phyloP scores from a whole-genome alignment of 1,140 invertebrate species.

The Kradibia gibbosae region DNA sequence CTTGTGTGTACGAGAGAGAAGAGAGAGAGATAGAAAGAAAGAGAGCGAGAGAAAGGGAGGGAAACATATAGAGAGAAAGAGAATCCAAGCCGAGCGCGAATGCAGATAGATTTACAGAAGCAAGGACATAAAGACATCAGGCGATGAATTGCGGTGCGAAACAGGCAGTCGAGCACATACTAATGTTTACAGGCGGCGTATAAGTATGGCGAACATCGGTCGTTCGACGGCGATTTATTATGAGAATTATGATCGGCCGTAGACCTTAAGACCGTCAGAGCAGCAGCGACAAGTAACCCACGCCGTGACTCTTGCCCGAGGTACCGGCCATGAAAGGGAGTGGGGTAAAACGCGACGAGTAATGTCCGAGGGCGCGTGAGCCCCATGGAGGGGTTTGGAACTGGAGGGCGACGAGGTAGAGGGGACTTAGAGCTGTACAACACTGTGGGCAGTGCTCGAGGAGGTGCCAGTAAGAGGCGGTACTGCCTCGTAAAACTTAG shows the following conservation, averaged over 20 bases:
- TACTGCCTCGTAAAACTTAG: constrained; percentile 74
- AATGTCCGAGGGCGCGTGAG: constrained; percentile 7
- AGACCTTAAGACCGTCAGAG: constrained; percentile 56
- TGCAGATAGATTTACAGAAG: too few relatives aligned
- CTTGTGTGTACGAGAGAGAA: neutral
- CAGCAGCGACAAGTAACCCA: constrained; percentile 53
- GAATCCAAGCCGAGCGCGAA: neutral
- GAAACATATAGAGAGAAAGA: neutral
- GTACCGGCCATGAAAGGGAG: neutral
- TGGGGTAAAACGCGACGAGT: neutral
- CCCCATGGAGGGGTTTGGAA: neutral
- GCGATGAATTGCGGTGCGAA: neutral
- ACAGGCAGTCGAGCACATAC: constrained; percentile 8
- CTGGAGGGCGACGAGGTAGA: neutral
- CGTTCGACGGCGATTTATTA: constrained; percentile 69
- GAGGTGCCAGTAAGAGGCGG: constrained; percentile 74
- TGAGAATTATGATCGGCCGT: constrained; percentile 68
- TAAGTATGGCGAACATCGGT: constrained; percentile 53
- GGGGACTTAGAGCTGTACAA: constrained; percentile 41
- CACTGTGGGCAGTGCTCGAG: constrained; percentile 70
- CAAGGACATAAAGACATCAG: neutral
- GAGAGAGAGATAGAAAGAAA: neutral
- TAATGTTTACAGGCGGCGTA: neutral
- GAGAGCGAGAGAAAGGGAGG: neutral
- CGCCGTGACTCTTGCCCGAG: constrained; percentile 52